Base-by-base conservation (phyloP, 2,888 invertebrate genomes). In the Parnassius glacialis region DNA sequence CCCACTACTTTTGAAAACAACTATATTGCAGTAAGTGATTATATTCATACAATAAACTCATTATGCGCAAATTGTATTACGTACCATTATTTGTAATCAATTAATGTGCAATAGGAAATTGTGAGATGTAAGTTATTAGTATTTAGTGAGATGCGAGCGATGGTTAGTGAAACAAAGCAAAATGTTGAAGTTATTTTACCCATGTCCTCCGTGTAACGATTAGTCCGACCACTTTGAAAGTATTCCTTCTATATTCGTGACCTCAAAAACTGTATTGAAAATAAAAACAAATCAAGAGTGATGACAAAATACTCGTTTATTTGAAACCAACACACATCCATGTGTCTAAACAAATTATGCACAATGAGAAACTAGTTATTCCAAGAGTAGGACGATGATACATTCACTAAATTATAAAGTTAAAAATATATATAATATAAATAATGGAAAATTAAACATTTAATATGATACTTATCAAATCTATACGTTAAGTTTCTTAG, bases 281-380 rank as follows among this genome's bases (percentile, higher is more conserved):
- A 86, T 82, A 83, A 88, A 89, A 88, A 83, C 81, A 87, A 85
- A 88, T 82, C 81, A 86, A 80, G 73, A 77, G 81, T 84, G 80
- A 83, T 83, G 84, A 84, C 82, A 85, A 84, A 83, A 90, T 84
- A 86, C 78, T 83, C 81, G 77, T 90, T 90, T 89, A 90, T 90
- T 90, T 82, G 76, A 77, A 79, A 79, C 81, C 80, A 78, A 76
- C 48, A 77, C 78, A 80, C 78, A 79, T 73, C 70, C 68, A 65
- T 70, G 74, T 67, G 76, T 56, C 62, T 55, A 63, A 62, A 62
- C 56, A 73, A 76, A 68, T 74, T 81, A 80, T 62, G 62, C 58
- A 62, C 58, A 58, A 41, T n/a, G 51, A 58, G 58, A 48, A 82
- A 78, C 76, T 74, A 72, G 78, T 79, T 64, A 65, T 75, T 75